Base-by-base conservation (phyloP, 1,140 invertebrate species). In the Diorhabda carinulata region DNA sequence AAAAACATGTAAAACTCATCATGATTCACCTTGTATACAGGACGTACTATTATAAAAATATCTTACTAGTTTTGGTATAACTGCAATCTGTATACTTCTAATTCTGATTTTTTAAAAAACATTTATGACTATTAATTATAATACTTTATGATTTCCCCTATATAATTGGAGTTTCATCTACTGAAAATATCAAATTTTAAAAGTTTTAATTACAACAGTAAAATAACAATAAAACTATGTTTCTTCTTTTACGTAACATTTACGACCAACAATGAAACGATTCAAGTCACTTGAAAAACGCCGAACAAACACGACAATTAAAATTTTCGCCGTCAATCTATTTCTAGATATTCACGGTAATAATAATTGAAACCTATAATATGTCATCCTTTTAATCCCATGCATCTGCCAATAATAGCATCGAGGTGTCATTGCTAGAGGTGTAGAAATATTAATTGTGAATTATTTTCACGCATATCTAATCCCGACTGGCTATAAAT, bases 401-500 rank as follows among this genome's bases (percentile, higher is more conserved):
- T 64, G 63, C 63, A 64, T 56, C 63, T 64, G 63, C 65, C 65
- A 67, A 67, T 67, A 67, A 67, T 67, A 67, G 65, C 57, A 59
- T 25, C 58, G 43, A 7, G 6, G 52, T 64, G 63, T 64, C 63
- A 59, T n/a, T 67, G 52, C 42, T 10, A 43, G 57, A 25, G 25
- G 44, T 60, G 65, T 60, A 43, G 65, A 67, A 67, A 67, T 67
- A 67, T 67, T 67, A 67, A 67, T 67, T 67, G 65, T 67, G 57
- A 67, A 67, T 67, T 67, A 67, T 67, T 67, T 67, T 60, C 65
- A 67, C 43, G 57, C 65, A 67, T 43, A 47, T 67, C 65, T 67
- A 67, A 67, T 67, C 65, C 65, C 40, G 65, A 9, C 65, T 25
- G 57, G 65, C 65, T 7, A 67, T 67, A 67, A 67, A 67, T 67